Base-by-base conservation (phyloP, 1,140 invertebrate genomes). In the Papilio xuthus region DNA sequence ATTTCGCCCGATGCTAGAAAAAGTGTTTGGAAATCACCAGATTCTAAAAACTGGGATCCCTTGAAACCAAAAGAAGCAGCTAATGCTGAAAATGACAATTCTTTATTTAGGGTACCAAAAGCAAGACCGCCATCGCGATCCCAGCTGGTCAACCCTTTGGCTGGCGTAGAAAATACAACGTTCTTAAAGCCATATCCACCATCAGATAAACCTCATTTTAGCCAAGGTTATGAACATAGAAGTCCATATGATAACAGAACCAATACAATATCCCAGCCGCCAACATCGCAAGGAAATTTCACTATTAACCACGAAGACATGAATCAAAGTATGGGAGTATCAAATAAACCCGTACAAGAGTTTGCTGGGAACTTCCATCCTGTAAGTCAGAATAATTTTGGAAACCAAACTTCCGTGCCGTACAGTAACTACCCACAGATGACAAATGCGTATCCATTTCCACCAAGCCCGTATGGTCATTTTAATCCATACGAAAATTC, bases 91-190 rank as follows among this genome's bases (percentile, higher is more conserved):
- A 93, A 89, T 82, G 94, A 95, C 80, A 95, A 94, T 41, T 94
- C 95, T 10, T 93, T 96, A 2, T 96, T 96, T 83, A 92, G 96
- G 83, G 95, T 96, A 2, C 96, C 96, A 3, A 96, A 95, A 88
- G 96, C 95, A 4, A 94, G 96, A 83, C 96, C 96, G 26, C 96
- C 96, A 12, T 96, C 96, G 0, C 92, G 95, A 77, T 95, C 95
- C 6, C 94, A 94, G 78, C 88, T 90, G 44, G 79, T 88, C 0
- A 93, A 86, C 83, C 88, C 90, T n/a, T 87, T 91, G 15, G 91
- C 94, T 63, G 88, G 86, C 72, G 80, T 92, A 26, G 92, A 93
- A 78, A 91, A 91, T 78, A 92, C 94, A 2, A 95, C 94, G 47
- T 95, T 95, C 86, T 85, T 95, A 76, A 95, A 95, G 89, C 94